Conservation (phyloP, 1,140 invertebrate species). For the Papilio aristodemus region DNA sequence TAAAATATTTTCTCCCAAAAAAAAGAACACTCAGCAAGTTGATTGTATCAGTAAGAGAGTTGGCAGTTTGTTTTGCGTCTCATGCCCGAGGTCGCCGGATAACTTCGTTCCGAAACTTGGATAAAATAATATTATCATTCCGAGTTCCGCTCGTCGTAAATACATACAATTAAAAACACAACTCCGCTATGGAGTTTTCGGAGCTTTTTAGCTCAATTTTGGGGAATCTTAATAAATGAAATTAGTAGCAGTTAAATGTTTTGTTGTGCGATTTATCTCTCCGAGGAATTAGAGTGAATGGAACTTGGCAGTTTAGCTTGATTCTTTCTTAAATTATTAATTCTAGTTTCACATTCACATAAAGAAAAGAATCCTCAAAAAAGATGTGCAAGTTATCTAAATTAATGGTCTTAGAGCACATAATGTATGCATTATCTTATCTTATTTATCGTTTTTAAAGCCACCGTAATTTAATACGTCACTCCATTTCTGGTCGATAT, state of each 20-base stretch:
- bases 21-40: slow-evolving; percentile 21
- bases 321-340: too few species aligned
- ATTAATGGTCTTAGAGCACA: too few species aligned
- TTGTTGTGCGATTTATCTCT: not conserved
- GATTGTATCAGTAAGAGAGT: slow-evolving; percentile 27
- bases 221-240: slow-evolving; percentile 25
- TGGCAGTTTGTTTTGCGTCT: slow-evolving; percentile 30
- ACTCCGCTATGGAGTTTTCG: slow-evolving; percentile 21
- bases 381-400: too few species aligned
- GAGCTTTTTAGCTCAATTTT: slow-evolving; percentile 28
- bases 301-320: not conserved
- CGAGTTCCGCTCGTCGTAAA: slow-evolving; percentile 32
- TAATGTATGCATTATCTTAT: too few species aligned
- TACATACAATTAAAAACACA: slow-evolving; percentile 35
- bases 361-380: too few species aligned
- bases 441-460: too few species aligned
- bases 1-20: slow-evolving; percentile 18
- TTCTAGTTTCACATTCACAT: too few species aligned
- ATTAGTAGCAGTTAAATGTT: slow-evolving; percentile 29
- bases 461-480: too few species aligned
- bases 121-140: slow-evolving; percentile 33
- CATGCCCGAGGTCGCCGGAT: slow-evolving; percentile 23
- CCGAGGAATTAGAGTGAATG: not conserved
- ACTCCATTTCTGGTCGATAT: too few species aligned
- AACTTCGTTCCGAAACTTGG: slow-evolving; percentile 30